phyloP scores from a whole-genome alignment of 2,888 invertebrate species.

The Leptopilina myrica region DNA sequence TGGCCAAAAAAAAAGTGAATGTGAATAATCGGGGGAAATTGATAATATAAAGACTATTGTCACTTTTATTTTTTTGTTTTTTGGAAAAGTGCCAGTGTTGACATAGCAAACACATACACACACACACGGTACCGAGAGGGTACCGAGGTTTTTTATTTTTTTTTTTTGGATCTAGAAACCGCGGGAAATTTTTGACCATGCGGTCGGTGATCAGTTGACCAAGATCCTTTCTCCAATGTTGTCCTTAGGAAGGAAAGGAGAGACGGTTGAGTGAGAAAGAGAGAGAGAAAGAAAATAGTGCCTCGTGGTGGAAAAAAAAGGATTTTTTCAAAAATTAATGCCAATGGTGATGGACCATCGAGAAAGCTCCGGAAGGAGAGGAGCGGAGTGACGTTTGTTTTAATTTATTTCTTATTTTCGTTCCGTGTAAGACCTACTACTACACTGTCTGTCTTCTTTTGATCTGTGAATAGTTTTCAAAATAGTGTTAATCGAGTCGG shows the following conservation, averaged over 20 bases:
- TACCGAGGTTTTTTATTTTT: neutral
- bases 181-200: constrained; percentile 46
- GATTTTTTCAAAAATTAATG: neutral
- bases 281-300: constrained; percentile 14
- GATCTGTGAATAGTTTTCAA: constrained; percentile 41
- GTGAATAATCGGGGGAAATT: neutral
- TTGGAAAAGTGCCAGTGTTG: constrained; percentile 18
- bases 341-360: constrained; percentile 24
- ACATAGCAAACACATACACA: constrained; percentile 39
- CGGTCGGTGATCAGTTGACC: constrained; percentile 56
- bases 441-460: constrained; percentile 32
- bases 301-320: constrained; percentile 6
- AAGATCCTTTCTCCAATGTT: constrained; percentile 39
- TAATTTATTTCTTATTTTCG: constrained; percentile 43
- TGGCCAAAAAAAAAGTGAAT: neutral
- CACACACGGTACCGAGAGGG: constrained; percentile 33
- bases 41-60: neutral
- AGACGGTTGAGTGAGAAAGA: constrained; percentile 25
- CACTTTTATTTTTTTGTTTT: neutral
- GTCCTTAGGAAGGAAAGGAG: constrained; percentile 42
- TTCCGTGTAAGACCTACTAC: constrained; percentile 36
- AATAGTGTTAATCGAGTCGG: constrained; percentile 18
- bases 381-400: constrained; percentile 49
- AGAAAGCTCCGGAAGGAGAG: constrained; percentile 52
- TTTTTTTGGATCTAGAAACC: constrained; percentile 5